Evolutionary conservation across 2,888 invertebrate genomes (phyloP).

Genomic region (Stratiomys singularior): DNA sequence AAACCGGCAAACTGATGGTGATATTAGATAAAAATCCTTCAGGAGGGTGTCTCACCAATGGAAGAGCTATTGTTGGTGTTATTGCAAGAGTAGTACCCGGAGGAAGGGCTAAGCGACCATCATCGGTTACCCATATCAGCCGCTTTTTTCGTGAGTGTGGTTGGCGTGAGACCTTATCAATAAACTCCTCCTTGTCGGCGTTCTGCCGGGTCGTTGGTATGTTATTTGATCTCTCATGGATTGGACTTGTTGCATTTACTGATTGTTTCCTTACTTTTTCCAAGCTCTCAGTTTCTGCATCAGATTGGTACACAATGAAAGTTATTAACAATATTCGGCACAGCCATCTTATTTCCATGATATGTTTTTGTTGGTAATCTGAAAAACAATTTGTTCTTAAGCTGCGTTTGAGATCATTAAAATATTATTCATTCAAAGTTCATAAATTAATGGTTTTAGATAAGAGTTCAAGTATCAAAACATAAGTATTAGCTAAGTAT

Average conservation of each 20-base stretch:
- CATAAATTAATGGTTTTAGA: too few species aligned
- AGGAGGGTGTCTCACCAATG: slow-evolving; percentile 85
- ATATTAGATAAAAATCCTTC: slow-evolving; percentile 86
- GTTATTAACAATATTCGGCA: slow-evolving; percentile 19
- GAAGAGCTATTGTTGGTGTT: slow-evolving; percentile 82
- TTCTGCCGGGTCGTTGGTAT: neutral
- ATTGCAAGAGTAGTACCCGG: slow-evolving; percentile 84
- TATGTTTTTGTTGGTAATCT: neutral
- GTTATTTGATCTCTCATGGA: neutral
- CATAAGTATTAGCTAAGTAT: too few species aligned
- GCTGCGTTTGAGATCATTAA: too few species aligned
- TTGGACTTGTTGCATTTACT: neutral
- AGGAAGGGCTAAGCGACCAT: slow-evolving; percentile 83
- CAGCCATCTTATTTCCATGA: slow-evolving; percentile 48
- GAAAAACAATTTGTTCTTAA: too few species aligned
- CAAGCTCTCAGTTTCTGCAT: neutral
- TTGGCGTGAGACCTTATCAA: slow-evolving; percentile 55
- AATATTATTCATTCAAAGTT: too few species aligned
- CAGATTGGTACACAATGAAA: neutral
- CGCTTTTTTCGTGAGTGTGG: slow-evolving; percentile 83
- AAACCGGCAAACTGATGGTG: slow-evolving; percentile 84
- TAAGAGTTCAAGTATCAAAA: too few species aligned
- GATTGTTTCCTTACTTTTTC: neutral
- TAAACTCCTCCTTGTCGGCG: slow-evolving; percentile 54
- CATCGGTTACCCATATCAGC: slow-evolving; percentile 86